These are phyloP conservation scores for Tragelaphus imberbis DNA, from an alignment of 2,113 vertebrate genomes.

Conservation along the genomic window DNA sequence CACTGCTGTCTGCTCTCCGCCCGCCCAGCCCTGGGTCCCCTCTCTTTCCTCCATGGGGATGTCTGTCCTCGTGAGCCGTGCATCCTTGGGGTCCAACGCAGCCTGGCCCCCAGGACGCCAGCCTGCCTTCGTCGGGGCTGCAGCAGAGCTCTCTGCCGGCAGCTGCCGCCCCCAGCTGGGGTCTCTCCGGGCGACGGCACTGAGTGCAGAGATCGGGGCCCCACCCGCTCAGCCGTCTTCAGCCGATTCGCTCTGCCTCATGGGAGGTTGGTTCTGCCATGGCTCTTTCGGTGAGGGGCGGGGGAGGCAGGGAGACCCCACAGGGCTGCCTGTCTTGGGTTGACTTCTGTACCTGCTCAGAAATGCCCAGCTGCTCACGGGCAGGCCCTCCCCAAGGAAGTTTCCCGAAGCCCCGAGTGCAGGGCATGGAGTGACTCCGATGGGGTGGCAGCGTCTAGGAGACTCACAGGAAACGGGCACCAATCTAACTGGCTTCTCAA, in stretches of 20 bases:
- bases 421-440: not conserved
- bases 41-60: not conserved
- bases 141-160: fast-evolving
- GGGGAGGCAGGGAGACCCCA: not conserved
- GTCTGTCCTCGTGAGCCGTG: not conserved
- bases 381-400: not conserved
- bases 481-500: fast-evolving
- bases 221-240: fast-evolving
- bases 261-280: fast-evolving
- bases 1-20: not conserved
- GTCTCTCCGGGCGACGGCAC: fast-evolving
- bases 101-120: not conserved
- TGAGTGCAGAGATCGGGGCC: fast-evolving
- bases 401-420: not conserved
- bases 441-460: too few species aligned
- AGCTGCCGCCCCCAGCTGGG: fast-evolving
- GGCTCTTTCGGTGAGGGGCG: too few species aligned
- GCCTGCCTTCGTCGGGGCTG: fast-evolving
- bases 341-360: not conserved
- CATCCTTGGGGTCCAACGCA: not conserved
- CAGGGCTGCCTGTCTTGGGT: not conserved
- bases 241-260: not conserved
- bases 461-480: fast-evolving
- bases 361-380: fast-evolving
- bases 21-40: too few species aligned